These are phyloP conservation scores for Rousettus leschenaultii DNA, from an alignment of 2,113 vertebrate species.

Conservation along the genomic window DNA sequence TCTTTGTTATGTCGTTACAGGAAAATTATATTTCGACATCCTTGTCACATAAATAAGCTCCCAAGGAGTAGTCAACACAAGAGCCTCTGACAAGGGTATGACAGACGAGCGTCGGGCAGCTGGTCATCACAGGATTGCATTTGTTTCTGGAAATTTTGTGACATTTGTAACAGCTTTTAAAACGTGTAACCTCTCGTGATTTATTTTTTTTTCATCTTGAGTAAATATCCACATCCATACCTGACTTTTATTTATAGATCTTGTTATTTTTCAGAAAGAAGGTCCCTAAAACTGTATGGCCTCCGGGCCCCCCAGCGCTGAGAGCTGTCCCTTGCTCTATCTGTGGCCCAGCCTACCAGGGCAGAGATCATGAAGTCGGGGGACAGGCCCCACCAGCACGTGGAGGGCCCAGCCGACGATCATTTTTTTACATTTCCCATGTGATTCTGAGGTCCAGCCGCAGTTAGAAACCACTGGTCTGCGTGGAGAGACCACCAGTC, in stretches of 20 bases:
- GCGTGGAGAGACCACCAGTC: too few relatives aligned
- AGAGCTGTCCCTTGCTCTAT: background rate
- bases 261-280: background rate
- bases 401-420: too few relatives aligned
- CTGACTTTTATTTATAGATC: background rate
- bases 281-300: background rate
- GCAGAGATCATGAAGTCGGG: too few relatives aligned
- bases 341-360: rapidly evolving
- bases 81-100: too few relatives aligned
- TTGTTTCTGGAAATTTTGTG: background rate
- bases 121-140: rapidly evolving
- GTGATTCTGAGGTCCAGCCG: too few relatives aligned
- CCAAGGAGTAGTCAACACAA: too few relatives aligned
- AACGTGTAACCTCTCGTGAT: background rate
- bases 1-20: background rate
- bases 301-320: background rate
- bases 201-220: background rate
- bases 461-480: background rate
- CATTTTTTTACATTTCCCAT: background rate
- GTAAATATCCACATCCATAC: background rate
- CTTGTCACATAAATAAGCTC: background rate
- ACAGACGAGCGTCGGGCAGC: background rate
- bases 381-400: background rate
- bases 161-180: background rate
- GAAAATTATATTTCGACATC: background rate